These are phyloP conservation scores for Lasioglossum lativentre DNA, from an alignment of 2,888 invertebrate species.

Conservation along the genomic window DNA sequence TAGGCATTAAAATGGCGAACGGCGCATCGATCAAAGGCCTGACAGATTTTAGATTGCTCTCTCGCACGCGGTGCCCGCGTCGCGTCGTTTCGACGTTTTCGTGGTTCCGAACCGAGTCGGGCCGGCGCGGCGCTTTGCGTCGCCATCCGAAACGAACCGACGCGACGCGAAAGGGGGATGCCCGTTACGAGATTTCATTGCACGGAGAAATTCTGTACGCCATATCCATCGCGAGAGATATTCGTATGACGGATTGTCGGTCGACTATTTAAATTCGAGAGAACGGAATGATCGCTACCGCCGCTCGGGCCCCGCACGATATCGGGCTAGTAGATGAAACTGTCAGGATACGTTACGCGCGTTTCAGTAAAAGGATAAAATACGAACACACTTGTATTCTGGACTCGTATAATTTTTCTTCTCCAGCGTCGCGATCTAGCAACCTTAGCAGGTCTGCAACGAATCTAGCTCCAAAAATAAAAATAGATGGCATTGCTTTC, in stretches of 20 bases:
- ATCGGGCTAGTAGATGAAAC: slow-evolving; percentile 62
- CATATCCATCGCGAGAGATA: slow-evolving; percentile 53
- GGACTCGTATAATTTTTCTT: neutral
- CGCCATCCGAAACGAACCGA: neutral
- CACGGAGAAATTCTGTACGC: slow-evolving; percentile 60
- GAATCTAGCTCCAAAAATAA: no score
- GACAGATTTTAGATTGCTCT: slow-evolving; percentile 84
- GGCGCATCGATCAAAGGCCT: slow-evolving; percentile 83
- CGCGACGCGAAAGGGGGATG: slow-evolving; percentile 12
- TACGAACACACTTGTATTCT: neutral
- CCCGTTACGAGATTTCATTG: slow-evolving; percentile 62
- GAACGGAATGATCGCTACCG: slow-evolving; percentile 38
- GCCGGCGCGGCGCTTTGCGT: neutral
- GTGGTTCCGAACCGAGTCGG: slow-evolving; percentile 38
- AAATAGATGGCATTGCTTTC: no score
- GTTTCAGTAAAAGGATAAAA: neutral
- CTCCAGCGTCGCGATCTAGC: neutral
- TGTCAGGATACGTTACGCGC: slow-evolving; percentile 58
- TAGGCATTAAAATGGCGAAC: slow-evolving; percentile 82
- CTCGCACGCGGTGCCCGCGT: slow-evolving; percentile 62
- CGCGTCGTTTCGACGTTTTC: slow-evolving; percentile 70
- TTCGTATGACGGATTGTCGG: slow-evolving; percentile 64
- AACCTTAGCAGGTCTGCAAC: neutral
- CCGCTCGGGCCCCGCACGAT: neutral
- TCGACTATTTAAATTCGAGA: slow-evolving; percentile 68